Evolutionary conservation across 1,140 invertebrate genomes (phyloP), one percentile per base, ranked within the genome.

Genomic region (Cydia splendana): DNA sequence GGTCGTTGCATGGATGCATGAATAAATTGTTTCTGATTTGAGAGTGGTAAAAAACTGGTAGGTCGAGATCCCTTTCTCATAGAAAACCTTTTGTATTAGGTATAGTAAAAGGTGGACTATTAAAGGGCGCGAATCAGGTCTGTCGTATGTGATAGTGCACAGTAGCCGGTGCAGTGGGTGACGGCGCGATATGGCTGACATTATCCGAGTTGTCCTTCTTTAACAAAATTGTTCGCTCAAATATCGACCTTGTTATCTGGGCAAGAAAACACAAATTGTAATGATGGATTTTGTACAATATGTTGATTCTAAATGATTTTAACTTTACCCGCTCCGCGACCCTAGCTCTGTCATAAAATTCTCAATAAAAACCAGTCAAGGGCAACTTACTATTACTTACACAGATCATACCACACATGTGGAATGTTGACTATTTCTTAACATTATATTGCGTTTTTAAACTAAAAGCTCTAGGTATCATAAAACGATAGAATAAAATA

Each of bases 61-160:
- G 90, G 90, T 93, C 91, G 91, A 91, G 91, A 91, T 92, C 89
- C 91, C 86, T 91, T 93, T 93, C 91, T 93, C 91, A 93, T 93
- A 93, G 91, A 93, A 88, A 87, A 91, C 77, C 84, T 79, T 91
- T 92, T 91, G 91, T 92, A 84, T 84, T 77, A 62, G 10, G 18
- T 62, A 87, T 91, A 91, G 90, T 91, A 89, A 91, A 93, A 89
- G 87, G 87, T 89, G 88, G 89, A 86, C 88, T 91, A 91, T 93
- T 87, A 89, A 91, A 92, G 89, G 91, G 91, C 86, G 84, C 82
- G 83, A 84, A 82, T 87, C 87, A 84, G 83, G 84, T 87, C 85
- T 81, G 85, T 80, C 82, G 82, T 80, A 84, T 84, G 85, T 84
- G 84, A 82, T 82, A 80, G 78, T 78, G 74, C 38, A 65, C 77